Percentiles rank a stretch among this genome's conserved stretches.
Conservation (phyloP, 2,797 vertebrate genomes). For the Dendrocincla fuliginosa region DNA sequence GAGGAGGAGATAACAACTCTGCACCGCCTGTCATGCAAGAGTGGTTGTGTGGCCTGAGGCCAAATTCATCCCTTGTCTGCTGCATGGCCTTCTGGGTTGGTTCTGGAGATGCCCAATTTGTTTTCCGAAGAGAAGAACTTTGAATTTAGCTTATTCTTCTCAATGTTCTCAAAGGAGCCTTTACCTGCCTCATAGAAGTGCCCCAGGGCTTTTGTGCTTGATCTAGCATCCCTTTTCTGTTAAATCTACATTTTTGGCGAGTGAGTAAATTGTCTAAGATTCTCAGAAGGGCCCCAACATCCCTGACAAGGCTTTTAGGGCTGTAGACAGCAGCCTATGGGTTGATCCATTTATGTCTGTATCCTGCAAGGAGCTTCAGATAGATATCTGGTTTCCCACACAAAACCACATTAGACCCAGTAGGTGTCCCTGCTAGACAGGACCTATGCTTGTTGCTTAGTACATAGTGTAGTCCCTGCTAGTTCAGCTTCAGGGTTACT, state of each 20-base stretch:
- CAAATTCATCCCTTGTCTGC: neutral
- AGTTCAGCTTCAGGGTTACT: neutral
- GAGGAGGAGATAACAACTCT: neutral
- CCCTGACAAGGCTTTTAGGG: neutral
- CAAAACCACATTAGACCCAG: neutral
- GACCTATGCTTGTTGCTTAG: neutral
- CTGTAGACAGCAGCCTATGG: neutral
- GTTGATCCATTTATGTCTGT: neutral
- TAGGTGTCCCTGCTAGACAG: neutral
- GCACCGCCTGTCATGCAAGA: neutral
- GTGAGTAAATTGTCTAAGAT: neutral
- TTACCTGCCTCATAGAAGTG: neutral
- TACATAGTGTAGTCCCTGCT: neutral
- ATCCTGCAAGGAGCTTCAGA: neutral
- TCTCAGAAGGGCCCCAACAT: neutral
- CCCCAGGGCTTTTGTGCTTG: neutral
- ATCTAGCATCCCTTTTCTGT: neutral
- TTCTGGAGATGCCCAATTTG: neutral
- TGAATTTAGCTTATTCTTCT: neutral
- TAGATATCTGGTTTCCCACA: fast-evolving
- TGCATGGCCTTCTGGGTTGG: neutral
- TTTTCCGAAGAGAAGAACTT: neutral
- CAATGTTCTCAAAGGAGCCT: neutral
- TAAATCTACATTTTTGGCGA: neutral
- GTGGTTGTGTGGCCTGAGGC: neutral